phyloP scores from a whole-genome alignment of 1,140 invertebrate genomes.

The Listronotus oregonensis region DNA sequence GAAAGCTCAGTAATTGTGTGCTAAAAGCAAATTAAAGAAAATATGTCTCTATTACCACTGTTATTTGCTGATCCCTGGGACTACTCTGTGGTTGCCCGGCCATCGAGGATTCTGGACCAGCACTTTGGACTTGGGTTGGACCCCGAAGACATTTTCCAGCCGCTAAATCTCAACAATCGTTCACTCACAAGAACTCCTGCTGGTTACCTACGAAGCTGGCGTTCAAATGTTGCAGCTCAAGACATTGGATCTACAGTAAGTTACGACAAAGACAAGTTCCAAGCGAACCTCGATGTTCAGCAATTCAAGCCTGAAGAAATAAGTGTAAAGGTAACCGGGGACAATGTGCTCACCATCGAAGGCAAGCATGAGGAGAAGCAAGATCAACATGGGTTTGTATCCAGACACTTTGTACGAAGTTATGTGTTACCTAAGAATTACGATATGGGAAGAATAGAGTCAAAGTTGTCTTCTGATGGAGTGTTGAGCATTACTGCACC shows the following conservation, averaged over 20 bases:
- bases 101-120: slow-evolving; percentile 64
- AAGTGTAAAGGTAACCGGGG: slow-evolving; percentile 55
- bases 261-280: slow-evolving; percentile 65
- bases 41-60: slow-evolving; percentile 31
- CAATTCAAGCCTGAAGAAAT: slow-evolving; percentile 86
- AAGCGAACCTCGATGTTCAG: slow-evolving; percentile 79
- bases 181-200: slow-evolving; percentile 33
- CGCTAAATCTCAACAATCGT: slow-evolving; percentile 44
- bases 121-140: slow-evolving; percentile 63
- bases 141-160: slow-evolving; percentile 60
- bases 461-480: too few relatives aligned
- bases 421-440: too few relatives aligned
- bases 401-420: too few relatives aligned
- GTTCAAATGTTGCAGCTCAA: slow-evolving; percentile 42
- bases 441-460: too few relatives aligned
- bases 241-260: slow-evolving; percentile 56
- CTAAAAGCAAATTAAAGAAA: not conserved
- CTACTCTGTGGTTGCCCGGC: slow-evolving; percentile 41
- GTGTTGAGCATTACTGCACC: too few relatives aligned
- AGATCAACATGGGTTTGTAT: slow-evolving; percentile 73
- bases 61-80: slow-evolving; percentile 12
- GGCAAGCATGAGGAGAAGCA: slow-evolving; percentile 78
- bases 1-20: too few relatives aligned
- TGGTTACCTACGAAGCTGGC: slow-evolving; percentile 63
- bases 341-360: slow-evolving; percentile 70